Evolutionary conservation across 2,797 vertebrate species (phyloP), one percentile per base, ranked within the genome.

Genomic region (Hippopotamyrus pictus): DNA sequence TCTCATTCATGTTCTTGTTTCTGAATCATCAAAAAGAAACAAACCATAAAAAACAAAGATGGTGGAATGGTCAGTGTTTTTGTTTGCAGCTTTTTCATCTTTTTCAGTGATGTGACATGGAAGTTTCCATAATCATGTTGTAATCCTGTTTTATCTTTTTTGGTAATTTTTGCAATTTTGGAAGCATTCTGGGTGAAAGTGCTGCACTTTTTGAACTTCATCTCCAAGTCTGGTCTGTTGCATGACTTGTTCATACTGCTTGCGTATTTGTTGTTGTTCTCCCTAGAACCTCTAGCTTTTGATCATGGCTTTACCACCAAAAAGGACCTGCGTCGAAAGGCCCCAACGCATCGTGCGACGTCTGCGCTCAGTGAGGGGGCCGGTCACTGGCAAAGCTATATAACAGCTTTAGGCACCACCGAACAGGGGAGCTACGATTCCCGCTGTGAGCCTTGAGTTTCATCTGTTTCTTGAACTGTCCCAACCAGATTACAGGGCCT

Each of bases 121-220:
- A 87, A 87, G 87, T 79, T 65, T 90, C 88, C 90, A 54, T 51
- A 73, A 48, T 62, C 73, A 89, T 62, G 89, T 89, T 88, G 90
- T 85, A 88, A 87, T 90, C 92, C 83, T 84, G 90, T 92, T 91
- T 93, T 94, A 5, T 94, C 89, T 92, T 91, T 94, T 94, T 95
- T 95, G 94, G 94, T 94, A 94, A 89, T 84, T 88, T 91, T 89
- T 90, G 92, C 91, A 90, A 92, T 46, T 89, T 91, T 95, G 93
- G 94, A 95, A 93, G 94, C 94, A 92, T 92, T 92, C 91, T 92
- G 89, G 92, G 44, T 59, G 86, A 95, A 96, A 95, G 94, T 96
- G 95, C 94, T 93, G 91, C 87, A 88, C 90, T 89, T 85, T 95
- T 96, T 96, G 96, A 95, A 96, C 95, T 93, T 92, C 90, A 93